phyloP scores from a whole-genome alignment of 1,140 invertebrate species.

The Eufriesea mexicana region DNA sequence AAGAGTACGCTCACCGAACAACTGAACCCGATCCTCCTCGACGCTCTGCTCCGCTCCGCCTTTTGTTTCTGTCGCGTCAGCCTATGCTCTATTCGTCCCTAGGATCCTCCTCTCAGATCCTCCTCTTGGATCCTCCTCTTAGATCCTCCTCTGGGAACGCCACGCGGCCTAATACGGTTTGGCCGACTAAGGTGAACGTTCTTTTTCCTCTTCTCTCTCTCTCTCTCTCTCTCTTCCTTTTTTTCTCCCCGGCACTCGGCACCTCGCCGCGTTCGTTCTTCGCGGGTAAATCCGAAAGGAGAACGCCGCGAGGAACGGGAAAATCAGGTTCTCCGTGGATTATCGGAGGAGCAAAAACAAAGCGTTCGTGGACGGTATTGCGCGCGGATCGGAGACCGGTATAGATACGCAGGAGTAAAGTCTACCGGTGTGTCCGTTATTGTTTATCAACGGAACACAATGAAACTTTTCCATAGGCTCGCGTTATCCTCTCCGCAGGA shows the following conservation, averaged over 20 bases:
- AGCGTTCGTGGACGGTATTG: not conserved
- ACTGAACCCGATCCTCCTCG: not conserved
- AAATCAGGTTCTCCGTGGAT: conserved; percentile 23
- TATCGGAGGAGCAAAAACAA: conserved; percentile 6
- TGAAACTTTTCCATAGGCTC: conserved; percentile 4
- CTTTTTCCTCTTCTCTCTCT: not conserved
- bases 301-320: not conserved
- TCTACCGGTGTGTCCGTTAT: not conserved
- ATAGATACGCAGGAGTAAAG: not conserved
- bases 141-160: conserved; percentile 11
- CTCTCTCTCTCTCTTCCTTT: too few species aligned
- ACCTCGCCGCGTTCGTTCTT: too few species aligned
- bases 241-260: too few species aligned
- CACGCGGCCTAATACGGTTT: conserved; percentile 7
- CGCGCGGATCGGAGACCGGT: not conserved
- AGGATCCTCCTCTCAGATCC: conserved; percentile 12
- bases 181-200: not conserved
- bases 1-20: not conserved
- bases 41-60: not conserved
- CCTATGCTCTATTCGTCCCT: not conserved
- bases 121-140: not conserved
- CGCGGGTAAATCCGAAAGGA: conserved; percentile 22
- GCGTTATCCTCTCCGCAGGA: not conserved
- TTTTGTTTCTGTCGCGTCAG: not conserved
- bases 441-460: conserved; percentile 1